A percentile compares a stretch with the other conserved stretches of the same genome.
phyloP scores from a whole-genome alignment of 2,113 vertebrate genomes.

The Oceanites oceanicus region DNA sequence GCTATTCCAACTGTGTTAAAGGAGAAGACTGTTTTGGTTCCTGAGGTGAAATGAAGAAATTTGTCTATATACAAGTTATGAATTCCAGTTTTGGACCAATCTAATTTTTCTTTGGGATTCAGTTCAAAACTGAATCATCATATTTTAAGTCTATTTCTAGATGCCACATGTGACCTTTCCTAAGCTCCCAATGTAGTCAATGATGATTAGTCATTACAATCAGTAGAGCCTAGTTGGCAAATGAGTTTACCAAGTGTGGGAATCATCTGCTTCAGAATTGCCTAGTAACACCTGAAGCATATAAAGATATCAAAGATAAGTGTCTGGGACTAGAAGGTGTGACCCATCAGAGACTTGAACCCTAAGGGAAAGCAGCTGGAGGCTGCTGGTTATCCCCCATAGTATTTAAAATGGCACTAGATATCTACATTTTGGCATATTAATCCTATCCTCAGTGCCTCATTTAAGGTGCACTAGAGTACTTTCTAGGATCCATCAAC shows the following conservation, averaged over 20 bases:
- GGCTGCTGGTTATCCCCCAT: not conserved
- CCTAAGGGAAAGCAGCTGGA: not conserved
- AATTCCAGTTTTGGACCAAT: not conserved
- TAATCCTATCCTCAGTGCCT: not conserved
- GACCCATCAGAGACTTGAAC: not conserved
- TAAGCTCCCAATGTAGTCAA: not conserved
- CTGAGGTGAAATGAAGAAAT: not conserved
- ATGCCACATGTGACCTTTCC: not conserved
- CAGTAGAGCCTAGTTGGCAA: not conserved
- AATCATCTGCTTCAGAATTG: not conserved
- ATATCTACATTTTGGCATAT: not conserved
- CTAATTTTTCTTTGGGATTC: not conserved
- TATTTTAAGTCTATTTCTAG: not conserved
- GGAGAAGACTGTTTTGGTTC: not conserved
- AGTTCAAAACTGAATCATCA: not conserved
- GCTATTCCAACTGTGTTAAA: not conserved
- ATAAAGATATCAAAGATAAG: not conserved
- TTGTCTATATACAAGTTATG: accelerated
- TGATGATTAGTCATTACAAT: not conserved
- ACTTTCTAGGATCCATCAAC: not conserved
- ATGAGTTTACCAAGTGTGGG: not conserved
- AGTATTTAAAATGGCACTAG: not conserved
- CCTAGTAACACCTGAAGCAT: not conserved
- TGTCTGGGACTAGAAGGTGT: not conserved
- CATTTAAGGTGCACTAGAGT: not conserved